Evolutionary conservation across 2,113 vertebrate species (phyloP).

Genomic region (Lonchura striata): DNA sequence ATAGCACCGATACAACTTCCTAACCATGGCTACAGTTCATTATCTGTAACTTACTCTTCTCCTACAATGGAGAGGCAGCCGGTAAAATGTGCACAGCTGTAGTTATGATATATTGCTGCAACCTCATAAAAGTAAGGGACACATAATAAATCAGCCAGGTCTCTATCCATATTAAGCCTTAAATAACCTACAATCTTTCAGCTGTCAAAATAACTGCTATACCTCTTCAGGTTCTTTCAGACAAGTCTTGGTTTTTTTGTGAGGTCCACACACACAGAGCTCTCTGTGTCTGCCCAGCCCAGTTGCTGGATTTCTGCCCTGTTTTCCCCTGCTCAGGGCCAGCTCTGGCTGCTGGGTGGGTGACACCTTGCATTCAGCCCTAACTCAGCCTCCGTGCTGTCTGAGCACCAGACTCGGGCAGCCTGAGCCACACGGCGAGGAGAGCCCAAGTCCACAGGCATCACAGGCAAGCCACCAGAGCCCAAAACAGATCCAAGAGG

Average conservation of each 20-base stretch:
- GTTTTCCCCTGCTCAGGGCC: not conserved
- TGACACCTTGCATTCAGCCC: not conserved
- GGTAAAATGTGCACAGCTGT: not conserved
- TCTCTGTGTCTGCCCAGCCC: not conserved
- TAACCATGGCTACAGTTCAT: not conserved
- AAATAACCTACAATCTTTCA: not conserved
- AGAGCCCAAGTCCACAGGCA: not conserved
- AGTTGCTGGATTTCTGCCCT: not conserved
- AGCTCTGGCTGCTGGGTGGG: not conserved
- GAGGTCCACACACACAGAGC: not conserved
- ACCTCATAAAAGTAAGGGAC: not conserved
- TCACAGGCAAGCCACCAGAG: accelerated
- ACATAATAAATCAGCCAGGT: not conserved
- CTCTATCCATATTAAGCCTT: not conserved
- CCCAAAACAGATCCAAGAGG: not conserved
- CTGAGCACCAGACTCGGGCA: accelerated
- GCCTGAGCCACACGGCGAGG: not conserved
- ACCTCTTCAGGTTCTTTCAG: not conserved
- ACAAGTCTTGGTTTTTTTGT: not conserved
- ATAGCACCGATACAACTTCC: not conserved
- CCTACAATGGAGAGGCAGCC: not conserved
- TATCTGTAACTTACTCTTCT: not conserved
- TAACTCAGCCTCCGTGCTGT: not conserved
- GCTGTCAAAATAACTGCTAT: not conserved
- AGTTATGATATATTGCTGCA: not conserved